Evolutionary conservation across 2,888 invertebrate genomes (phyloP).

Genomic region (Limnephilus rhombicus): DNA sequence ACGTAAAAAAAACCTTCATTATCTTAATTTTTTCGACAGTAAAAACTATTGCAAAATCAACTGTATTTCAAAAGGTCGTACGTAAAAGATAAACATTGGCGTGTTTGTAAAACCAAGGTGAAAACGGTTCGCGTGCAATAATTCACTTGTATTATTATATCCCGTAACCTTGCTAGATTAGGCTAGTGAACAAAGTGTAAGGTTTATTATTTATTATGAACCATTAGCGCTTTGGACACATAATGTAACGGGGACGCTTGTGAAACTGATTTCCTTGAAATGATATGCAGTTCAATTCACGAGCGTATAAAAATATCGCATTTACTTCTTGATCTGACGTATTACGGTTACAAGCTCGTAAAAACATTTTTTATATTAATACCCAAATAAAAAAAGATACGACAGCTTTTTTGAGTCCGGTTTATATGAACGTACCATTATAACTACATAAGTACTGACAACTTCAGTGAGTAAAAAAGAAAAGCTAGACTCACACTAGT

Average conservation of each 20-base stretch:
- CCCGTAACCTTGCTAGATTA: constrained; percentile 7
- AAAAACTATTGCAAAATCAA: no score
- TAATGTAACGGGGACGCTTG: not conserved
- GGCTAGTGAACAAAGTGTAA: not conserved
- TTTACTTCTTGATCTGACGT: no score
- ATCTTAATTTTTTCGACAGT: no score
- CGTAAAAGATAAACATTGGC: not conserved
- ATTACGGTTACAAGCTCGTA: no score
- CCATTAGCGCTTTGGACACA: not conserved
- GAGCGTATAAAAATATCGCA: not conserved
- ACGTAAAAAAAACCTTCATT: no score
- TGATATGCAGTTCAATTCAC: not conserved
- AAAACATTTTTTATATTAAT: no score
- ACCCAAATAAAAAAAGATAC: no score
- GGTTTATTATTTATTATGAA: not conserved
- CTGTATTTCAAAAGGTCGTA: not conserved
- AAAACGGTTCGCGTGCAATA: not conserved
- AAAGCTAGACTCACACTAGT: no score
- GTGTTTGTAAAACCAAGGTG: not conserved
- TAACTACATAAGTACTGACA: not conserved
- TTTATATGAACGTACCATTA: not conserved
- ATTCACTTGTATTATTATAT: not conserved
- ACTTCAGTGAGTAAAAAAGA: no score
- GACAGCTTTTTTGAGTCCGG: not conserved
- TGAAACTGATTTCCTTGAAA: not conserved